Conservation (phyloP, 2,797 vertebrate genomes). For the Telmatherina bonti region DNA sequence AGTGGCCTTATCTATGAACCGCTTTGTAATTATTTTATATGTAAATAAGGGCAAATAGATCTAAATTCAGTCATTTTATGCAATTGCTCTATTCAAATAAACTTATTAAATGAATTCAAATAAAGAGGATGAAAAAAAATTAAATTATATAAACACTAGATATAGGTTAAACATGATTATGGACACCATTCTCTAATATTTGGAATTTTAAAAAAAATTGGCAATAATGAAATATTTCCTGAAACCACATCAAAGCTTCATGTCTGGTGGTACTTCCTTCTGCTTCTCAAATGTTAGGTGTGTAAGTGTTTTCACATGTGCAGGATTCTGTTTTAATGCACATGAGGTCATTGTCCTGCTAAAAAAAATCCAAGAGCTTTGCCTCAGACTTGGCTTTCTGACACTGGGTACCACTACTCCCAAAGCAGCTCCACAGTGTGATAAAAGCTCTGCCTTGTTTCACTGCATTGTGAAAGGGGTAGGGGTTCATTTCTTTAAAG, state of each 20-base stretch:
- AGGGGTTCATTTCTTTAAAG: background rate
- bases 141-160: background rate
- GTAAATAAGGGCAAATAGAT: too few species aligned
- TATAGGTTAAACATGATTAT: background rate
- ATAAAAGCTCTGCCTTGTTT: background rate
- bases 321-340: background rate
- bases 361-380: background rate
- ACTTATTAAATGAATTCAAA: background rate
- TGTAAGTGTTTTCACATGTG: background rate
- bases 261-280: background rate
- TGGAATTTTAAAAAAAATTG: background rate
- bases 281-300: background rate
- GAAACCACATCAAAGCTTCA: background rate
- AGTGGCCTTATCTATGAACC: slow-evolving; percentile 38
- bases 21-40: background rate
- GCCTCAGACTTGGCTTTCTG: background rate
- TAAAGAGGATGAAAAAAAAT: background rate
- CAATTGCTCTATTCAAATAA: too few species aligned
- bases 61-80: too few species aligned
- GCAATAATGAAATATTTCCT: background rate
- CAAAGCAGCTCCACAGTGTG: background rate
- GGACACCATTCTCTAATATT: background rate
- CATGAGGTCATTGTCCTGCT: background rate
- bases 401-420: background rate
- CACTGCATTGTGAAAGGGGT: background rate